Conservation (phyloP, 1,140 invertebrate genomes). For the Antheraea pernyi region DNA sequence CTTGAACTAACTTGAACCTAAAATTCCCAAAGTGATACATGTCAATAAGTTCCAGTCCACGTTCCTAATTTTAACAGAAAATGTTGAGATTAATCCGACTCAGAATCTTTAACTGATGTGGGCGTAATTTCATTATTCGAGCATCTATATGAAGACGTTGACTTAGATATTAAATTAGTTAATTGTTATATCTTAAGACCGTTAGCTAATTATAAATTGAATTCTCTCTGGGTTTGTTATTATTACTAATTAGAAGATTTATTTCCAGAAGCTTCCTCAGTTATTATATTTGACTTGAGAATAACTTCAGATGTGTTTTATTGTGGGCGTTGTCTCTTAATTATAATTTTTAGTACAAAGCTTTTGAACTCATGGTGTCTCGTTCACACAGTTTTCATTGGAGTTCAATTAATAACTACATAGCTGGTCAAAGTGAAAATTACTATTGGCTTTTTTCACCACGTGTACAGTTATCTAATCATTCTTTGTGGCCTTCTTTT, state of each 20-base stretch:
- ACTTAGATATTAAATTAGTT: background rate
- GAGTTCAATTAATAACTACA: no score
- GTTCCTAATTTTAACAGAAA: background rate
- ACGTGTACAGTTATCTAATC: no score
- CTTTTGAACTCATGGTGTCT: no score
- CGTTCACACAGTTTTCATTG: no score
- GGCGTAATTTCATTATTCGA: background rate
- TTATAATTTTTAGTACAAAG: no score
- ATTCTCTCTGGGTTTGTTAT: background rate
- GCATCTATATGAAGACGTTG: background rate
- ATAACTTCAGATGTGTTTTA: background rate
- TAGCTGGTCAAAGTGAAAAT: no score
- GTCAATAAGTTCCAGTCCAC: no score
- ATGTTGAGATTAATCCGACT: background rate
- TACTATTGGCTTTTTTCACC: no score
- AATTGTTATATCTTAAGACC: background rate
- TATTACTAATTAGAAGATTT: background rate
- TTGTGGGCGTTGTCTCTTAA: no score
- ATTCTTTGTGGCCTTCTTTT: no score
- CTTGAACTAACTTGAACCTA: no score
- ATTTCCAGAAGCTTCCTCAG: background rate
- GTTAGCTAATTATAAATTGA: background rate
- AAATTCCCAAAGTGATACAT: no score
- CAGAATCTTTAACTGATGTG: background rate
- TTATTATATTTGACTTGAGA: background rate